Evolutionary conservation across 2,113 vertebrate species (phyloP).

Genomic region (Labeo rohita): DNA sequence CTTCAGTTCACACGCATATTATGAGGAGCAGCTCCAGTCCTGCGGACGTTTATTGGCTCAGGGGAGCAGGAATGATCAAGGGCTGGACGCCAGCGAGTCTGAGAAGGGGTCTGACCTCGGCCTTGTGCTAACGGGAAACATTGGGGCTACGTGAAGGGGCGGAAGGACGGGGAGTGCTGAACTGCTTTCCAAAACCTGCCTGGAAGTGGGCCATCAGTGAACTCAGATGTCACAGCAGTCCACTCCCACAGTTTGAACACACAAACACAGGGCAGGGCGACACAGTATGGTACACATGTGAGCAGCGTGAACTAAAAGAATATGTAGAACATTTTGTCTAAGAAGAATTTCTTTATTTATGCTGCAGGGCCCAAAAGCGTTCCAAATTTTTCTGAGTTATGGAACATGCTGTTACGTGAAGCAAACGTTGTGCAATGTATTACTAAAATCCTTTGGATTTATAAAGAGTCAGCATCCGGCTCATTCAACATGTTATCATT

Average conservation of each 20-base stretch:
- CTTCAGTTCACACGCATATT: not conserved
- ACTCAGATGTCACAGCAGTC: constrained; percentile 8
- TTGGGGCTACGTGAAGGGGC: not conserved
- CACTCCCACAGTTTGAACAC: not conserved
- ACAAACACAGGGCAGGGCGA: not conserved
- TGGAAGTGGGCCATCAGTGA: not conserved
- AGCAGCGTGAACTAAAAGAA: not conserved
- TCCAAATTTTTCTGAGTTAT: not conserved
- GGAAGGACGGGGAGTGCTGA: not conserved
- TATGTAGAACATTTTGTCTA: not conserved
- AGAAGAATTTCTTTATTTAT: not conserved
- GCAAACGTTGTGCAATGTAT: constrained; percentile 3
- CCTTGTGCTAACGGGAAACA: constrained; percentile 31
- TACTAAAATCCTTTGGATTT: not conserved
- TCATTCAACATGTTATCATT: not conserved
- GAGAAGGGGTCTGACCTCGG: constrained; percentile 20
- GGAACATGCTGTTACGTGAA: not conserved
- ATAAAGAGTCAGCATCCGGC: constrained; percentile 10
- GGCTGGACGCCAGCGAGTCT: constrained; percentile 41
- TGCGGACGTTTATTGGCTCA: constrained; percentile 16
- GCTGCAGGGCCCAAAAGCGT: not conserved
- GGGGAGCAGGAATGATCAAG: constrained; percentile 5
- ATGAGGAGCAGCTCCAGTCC: not conserved
- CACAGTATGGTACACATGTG: not conserved
- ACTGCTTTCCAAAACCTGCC: not conserved